Base-by-base conservation (phyloP, 92 coral and sea anemone genomes). In the Zoanthus sansibaricus region DNA sequence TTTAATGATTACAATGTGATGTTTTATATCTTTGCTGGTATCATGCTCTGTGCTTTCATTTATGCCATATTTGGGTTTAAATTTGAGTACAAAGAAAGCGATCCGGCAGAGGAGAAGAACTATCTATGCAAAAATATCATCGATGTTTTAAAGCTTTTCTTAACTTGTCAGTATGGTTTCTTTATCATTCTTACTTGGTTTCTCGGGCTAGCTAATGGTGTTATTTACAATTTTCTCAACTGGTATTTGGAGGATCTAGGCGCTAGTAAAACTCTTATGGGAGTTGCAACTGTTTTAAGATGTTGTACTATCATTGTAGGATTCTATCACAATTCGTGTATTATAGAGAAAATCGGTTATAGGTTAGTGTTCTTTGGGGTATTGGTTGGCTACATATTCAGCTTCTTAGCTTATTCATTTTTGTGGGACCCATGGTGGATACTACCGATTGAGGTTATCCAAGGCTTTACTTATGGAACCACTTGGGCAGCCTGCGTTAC, bases 231-330 rank as follows among this genome's bases (percentile, higher is more conserved):
- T 75, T 97, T 97, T 21, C 87, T 97, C 32, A 97, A 97, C 88
- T 97, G 99, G 98, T 95, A 88, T 61, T 92, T 97, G 3, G 99
- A 97, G 42, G 99, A 97, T 49, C 94, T 97, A 42, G 99, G 99
- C 15, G 99, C 95, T 9, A 88, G 95, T 25, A 97, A 97, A 76
- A 77, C 88, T 18, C 87, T 94, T 33, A 97, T 97, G 99, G 99
- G 99, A 5, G 72, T 93, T 9, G 93, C 94, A 9, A 93, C 95
- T 5, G 75, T 89, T 12, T 88, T 93, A 72, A 87, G 98, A 30
- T 92, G 96, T 13, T 58, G 86, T 15, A 96, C 98, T 7, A 88
- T 97, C 0, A 58, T 92, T 6, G 61, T 95, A 1, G 99, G 98
- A 9, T 97, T 93, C 78, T 90, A 92, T 62, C 90, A 92, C 33